Evolutionary conservation across 2,888 invertebrate species (phyloP).

Genomic region (Eupeodes latifasciatus): DNA sequence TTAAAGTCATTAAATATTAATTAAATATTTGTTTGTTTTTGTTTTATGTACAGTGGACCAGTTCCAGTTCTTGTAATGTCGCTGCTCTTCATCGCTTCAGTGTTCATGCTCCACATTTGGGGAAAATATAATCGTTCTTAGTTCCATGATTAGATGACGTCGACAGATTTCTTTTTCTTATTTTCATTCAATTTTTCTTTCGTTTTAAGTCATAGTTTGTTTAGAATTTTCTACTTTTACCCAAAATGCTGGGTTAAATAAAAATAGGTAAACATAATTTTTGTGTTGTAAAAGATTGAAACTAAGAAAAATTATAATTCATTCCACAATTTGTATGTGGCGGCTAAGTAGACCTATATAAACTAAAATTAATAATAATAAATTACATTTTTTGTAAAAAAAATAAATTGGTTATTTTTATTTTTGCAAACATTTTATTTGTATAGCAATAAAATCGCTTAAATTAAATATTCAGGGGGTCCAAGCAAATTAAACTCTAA

Average conservation of each 20-base stretch:
- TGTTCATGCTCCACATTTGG: constrained; percentile 99
- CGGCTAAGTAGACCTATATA: constrained; percentile 53
- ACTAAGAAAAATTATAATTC: constrained; percentile 49
- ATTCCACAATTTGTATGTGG: constrained; percentile 73
- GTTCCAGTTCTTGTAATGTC: constrained; percentile 99
- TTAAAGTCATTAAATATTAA: background rate
- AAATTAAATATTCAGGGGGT: too few species aligned
- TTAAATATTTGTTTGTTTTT: constrained; percentile 77
- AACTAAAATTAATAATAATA: constrained; percentile 36
- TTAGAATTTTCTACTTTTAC: constrained; percentile 37
- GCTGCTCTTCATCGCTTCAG: constrained; percentile 98
- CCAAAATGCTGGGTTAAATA: constrained; percentile 10
- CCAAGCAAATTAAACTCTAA: too few species aligned
- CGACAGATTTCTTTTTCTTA: constrained; percentile 44
- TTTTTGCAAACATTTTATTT: background rate
- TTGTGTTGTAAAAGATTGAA: constrained; percentile 46
- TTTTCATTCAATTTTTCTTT: constrained; percentile 52
- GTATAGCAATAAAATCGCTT: too few species aligned
- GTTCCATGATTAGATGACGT: constrained; percentile 71
- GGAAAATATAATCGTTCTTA: constrained; percentile 97
- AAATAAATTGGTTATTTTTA: background rate
- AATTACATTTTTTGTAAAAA: constrained; percentile 46
- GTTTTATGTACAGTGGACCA: constrained; percentile 90
- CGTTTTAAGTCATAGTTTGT: constrained; percentile 57
- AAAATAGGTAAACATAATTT: constrained; percentile 31